Base-by-base conservation (phyloP, 2,888 invertebrate genomes). In the Nysson spinosus region DNA sequence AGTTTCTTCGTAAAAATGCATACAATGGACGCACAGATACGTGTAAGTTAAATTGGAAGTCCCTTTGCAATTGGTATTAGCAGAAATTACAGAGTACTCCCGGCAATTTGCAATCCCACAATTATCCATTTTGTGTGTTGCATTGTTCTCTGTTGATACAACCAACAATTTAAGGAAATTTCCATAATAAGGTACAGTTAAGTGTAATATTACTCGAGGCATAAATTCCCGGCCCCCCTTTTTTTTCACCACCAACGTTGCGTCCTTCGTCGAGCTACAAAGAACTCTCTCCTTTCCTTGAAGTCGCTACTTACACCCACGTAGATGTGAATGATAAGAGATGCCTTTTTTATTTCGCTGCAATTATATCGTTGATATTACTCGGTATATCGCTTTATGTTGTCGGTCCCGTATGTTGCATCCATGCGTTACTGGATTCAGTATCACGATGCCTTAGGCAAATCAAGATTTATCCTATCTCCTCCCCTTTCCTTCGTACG, bases 41-140 rank as follows among this genome's bases (percentile, higher is more conserved):
- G 40, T 35, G n/a, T n/a, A n/a, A n/a, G n/a, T n/a, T 17, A 55
- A 35, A 22, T 49, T 47, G 55, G 52, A 75, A 70, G 68, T 75
- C 71, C 62, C 56, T 72, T 76, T 69, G 75, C 71, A 68, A 73
- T 77, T 67, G 54, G 56, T 70, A 79, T 79, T 80, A 77, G 57
- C 80, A 78, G 77, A 80, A 80, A 79, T 72, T 73, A 69, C 69
- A 26, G 57, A 60, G 60, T 52, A 35, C 70, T 42, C 43, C 61
- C 44, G 52, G 43, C 69, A 70, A 72, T 72, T 75, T 69, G 60
- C 69, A 72, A 66, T 76, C 71, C 69, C 76, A 81, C 78, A 79
- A 82, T 80, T 82, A 82, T 79, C 71, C 76, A 71, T 75, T 79
- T 79, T 81, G 76, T 75, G 81, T 81, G n/a, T 83, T 79, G 81